Evolutionary conservation across 2,888 invertebrate genomes (phyloP).

Genomic region (Tholera decimalis): DNA sequence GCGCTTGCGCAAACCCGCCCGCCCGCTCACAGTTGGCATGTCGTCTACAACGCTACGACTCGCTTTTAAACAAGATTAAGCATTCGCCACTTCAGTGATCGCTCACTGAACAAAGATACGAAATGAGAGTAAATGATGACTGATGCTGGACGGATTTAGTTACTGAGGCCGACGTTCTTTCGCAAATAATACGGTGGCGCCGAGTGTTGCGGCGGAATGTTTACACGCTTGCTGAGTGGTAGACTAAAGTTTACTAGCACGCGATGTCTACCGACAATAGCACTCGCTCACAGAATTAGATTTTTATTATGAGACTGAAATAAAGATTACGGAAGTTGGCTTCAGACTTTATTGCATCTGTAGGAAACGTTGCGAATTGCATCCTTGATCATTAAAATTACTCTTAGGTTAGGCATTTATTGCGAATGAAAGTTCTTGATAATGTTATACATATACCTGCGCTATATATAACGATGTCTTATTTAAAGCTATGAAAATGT

Average conservation of each 20-base stretch:
- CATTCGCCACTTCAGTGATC: slow-evolving; percentile 39
- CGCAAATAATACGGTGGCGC: slow-evolving; percentile 58
- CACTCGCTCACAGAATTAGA: slow-evolving; percentile 60
- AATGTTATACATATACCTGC: slow-evolving; percentile 26
- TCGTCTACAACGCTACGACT: slow-evolving; percentile 53
- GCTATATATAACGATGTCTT: slow-evolving; percentile 63
- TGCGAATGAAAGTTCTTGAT: slow-evolving; percentile 44
- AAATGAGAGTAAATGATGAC: slow-evolving; percentile 45
- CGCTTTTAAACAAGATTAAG: slow-evolving; percentile 52
- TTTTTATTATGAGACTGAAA: slow-evolving; percentile 61
- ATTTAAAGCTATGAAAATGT: slow-evolving; percentile 70
- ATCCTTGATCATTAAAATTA: slow-evolving; percentile 53
- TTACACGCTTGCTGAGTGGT: slow-evolving; percentile 56
- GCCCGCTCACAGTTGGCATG: slow-evolving; percentile 54
- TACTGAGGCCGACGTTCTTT: slow-evolving; percentile 53
- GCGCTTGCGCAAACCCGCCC: slow-evolving; percentile 83
- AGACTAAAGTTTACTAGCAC: slow-evolving; percentile 64
- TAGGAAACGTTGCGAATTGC: slow-evolving; percentile 46
- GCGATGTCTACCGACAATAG: slow-evolving; percentile 62
- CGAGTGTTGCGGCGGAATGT: slow-evolving; percentile 50
- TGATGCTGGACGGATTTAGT: slow-evolving; percentile 52
- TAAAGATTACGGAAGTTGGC: slow-evolving; percentile 60
- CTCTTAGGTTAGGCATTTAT: slow-evolving; percentile 45
- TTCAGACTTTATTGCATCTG: slow-evolving; percentile 48
- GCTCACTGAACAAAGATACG: slow-evolving; percentile 45